phyloP scores from a whole-genome alignment of 2,113 vertebrate genomes.

The Todiramphus saurophagus region DNA sequence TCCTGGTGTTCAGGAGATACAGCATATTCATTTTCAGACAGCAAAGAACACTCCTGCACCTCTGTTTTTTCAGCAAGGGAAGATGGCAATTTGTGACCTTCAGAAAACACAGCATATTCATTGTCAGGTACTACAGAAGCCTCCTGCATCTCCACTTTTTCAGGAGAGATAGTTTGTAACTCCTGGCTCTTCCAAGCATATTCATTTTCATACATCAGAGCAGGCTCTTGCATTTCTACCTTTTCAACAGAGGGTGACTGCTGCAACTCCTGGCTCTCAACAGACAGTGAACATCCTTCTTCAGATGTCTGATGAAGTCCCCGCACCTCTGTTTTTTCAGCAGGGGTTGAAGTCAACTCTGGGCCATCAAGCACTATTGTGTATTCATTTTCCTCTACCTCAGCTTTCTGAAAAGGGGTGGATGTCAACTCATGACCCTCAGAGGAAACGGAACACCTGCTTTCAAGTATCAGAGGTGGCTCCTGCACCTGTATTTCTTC shows the following conservation, averaged over 20 bases:
- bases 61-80: neutral
- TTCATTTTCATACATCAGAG: conserved; percentile 55
- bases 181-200: conserved; percentile 48
- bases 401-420: neutral
- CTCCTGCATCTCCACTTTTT: neutral
- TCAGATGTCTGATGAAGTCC: neutral
- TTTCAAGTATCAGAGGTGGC: conserved; percentile 36
- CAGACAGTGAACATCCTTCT: neutral
- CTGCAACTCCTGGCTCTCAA: neutral
- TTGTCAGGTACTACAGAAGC: neutral
- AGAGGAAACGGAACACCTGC: conserved; percentile 33
- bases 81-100: neutral
- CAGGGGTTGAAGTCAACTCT: conserved; percentile 30
- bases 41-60: conserved; percentile 36
- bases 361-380: conserved; percentile 43
- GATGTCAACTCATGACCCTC: neutral
- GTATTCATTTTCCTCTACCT: neutral
- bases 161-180: conserved; percentile 19
- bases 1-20: conserved; percentile 39
- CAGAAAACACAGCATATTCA: conserved; percentile 46
- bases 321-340: neutral
- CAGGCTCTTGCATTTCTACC: conserved; percentile 1
- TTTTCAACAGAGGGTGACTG: neutral
- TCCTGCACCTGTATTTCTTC: neutral
- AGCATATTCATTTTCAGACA: conserved; percentile 64